These are phyloP conservation scores for Meteorus colon DNA, from an alignment of 2,888 invertebrate genomes.

Conservation along the genomic window DNA sequence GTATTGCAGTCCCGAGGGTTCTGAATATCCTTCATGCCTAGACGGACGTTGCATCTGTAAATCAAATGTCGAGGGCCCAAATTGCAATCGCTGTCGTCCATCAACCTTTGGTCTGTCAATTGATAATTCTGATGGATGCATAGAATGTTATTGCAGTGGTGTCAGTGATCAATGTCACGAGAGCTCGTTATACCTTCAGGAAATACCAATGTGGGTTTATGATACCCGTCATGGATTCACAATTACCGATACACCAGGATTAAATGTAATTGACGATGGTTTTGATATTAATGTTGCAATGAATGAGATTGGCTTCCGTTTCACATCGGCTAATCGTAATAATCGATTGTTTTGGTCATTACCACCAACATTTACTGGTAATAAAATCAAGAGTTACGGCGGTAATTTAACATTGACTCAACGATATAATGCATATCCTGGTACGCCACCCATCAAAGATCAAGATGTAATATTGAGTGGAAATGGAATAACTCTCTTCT, in stretches of 20 bases:
- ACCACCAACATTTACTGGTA: constrained; percentile 78
- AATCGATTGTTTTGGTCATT: constrained; percentile 84
- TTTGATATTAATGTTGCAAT: constrained; percentile 76
- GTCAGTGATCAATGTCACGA: constrained; percentile 84
- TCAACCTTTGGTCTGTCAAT: constrained; percentile 86
- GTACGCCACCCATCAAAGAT: constrained; percentile 78
- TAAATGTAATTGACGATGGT: constrained; percentile 72
- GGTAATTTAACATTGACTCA: constrained; percentile 86
- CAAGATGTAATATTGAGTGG: constrained; percentile 89
- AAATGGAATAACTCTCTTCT: constrained; percentile 84
- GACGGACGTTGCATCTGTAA: constrained; percentile 80
- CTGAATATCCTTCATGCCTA: constrained; percentile 74
- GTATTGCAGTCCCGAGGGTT: constrained; percentile 81
- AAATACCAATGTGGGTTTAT: constrained; percentile 80
- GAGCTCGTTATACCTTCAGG: constrained; percentile 78
- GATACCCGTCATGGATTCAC: constrained; percentile 77
- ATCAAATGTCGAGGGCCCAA: constrained; percentile 84
- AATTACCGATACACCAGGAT: constrained; percentile 76
- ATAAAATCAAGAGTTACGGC: constrained; percentile 90
- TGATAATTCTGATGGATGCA: constrained; percentile 85
- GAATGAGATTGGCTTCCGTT: constrained; percentile 79
- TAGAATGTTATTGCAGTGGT: constrained; percentile 91
- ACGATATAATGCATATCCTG: constrained; percentile 77
- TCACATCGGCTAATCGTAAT: constrained; percentile 71
- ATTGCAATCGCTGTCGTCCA: constrained; percentile 85